Conservation (phyloP, 2,888 invertebrate genomes). For the Pachliopta kotzebuea region DNA sequence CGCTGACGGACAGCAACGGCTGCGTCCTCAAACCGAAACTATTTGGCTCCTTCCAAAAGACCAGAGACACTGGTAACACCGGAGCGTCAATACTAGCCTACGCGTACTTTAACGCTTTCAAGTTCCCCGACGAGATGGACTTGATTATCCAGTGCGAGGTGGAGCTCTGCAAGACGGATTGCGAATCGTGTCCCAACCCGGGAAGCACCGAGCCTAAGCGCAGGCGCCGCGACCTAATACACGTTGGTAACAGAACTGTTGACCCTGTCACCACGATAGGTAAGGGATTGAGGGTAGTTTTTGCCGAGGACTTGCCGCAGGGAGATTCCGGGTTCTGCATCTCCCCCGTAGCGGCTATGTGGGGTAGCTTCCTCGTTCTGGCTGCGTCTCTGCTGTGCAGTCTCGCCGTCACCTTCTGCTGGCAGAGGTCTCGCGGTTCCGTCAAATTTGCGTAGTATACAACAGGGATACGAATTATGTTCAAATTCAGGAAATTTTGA, state of each 20-base stretch:
- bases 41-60: constrained; percentile 91
- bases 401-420: constrained; percentile 61
- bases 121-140: constrained; percentile 93
- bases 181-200: constrained; percentile 85
- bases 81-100: constrained; percentile 88
- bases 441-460: constrained; percentile 56
- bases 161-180: constrained; percentile 89
- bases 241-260: constrained; percentile 70
- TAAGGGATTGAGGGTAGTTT: constrained; percentile 84
- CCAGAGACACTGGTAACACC: constrained; percentile 85
- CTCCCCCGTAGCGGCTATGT: constrained; percentile 82
- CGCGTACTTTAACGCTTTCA: constrained; percentile 90
- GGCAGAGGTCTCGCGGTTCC: constrained; percentile 62
- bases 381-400: constrained; percentile 81
- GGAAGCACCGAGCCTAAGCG: constrained; percentile 80
- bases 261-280: constrained; percentile 83
- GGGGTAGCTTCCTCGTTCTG: constrained; percentile 81
- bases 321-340: constrained; percentile 79
- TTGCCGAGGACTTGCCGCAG: constrained; percentile 83
- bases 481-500: too few relatives aligned
- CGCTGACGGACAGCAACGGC: constrained; percentile 87
- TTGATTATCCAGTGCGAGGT: constrained; percentile 90
- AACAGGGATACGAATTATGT: too few relatives aligned
- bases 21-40: constrained; percentile 90
- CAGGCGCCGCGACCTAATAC: constrained; percentile 65